Evolutionary conservation across 2,888 invertebrate genomes (phyloP).

Genomic region (Salticus scenicus): DNA sequence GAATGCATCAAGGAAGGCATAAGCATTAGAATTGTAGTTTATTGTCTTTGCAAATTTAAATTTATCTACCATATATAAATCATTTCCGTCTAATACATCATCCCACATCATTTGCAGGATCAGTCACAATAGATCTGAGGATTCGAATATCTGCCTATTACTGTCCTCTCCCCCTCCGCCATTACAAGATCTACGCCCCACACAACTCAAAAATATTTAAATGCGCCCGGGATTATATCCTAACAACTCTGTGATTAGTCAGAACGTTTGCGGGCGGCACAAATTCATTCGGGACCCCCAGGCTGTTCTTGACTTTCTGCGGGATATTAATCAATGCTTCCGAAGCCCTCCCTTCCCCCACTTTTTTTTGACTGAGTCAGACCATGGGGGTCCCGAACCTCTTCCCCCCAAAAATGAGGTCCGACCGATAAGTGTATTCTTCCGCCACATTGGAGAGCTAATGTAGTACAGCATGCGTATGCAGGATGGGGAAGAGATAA

Average conservation of each 20-base stretch:
- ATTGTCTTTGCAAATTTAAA: no score
- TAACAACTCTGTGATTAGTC: slow-evolving; percentile 16
- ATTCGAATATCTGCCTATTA: slow-evolving; percentile 5
- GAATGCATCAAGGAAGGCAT: no score
- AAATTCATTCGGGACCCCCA: not conserved
- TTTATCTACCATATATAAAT: not conserved
- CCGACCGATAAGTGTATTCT: slow-evolving; percentile 66
- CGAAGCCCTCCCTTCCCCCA: not conserved
- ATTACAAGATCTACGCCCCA: slow-evolving; percentile 10
- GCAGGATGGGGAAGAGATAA: slow-evolving; percentile 51
- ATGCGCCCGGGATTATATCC: not conserved
- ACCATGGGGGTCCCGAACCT: slow-evolving; percentile 10
- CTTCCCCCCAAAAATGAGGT: slow-evolving; percentile 44
- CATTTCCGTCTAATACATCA: not conserved
- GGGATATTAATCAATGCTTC: slow-evolving; percentile 14
- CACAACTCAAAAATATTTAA: slow-evolving; percentile 5
- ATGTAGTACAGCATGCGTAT: slow-evolving; percentile 45
- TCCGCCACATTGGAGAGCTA: slow-evolving; percentile 61
- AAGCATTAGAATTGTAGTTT: no score
- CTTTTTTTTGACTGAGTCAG: not conserved
- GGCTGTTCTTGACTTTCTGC: slow-evolving; percentile 17
- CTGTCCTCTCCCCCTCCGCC: not conserved
- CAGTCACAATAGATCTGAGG: not conserved
- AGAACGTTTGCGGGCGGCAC: not conserved
- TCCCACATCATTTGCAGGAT: not conserved